Evolutionary conservation across 2,113 vertebrate species (phyloP), one percentile per base, ranked within the genome.

Genomic region (Cygnus buccinator): DNA sequence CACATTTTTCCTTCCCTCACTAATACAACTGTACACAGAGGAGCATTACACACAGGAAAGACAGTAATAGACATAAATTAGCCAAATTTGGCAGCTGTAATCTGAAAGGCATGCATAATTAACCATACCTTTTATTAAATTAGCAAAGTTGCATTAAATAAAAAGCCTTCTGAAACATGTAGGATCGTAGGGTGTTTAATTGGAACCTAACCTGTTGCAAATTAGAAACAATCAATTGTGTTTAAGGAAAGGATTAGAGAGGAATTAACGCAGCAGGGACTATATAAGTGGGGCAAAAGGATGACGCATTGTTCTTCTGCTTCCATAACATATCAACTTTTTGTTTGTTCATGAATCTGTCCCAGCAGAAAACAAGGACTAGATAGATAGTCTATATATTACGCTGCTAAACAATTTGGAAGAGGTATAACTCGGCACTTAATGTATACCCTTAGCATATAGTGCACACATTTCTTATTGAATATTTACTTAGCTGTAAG

Each of bases 191-290:
- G 79, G 11, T 58, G 58, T 79, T 93, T 92, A 93, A 84, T 11
- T 77, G 54, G 37, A 84, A 82, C 18, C 13, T 70, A 87, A 92
- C 71, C 80, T 84, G 70, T 44, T 5, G 3, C 43, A 95, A 93
- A 87, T 61, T 55, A 94, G 62, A 87, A 68, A 75, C 43, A 87
- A 84, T 52, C 73, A 93, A 52, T 28, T 43, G 62, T 73, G 66
- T 87, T 87, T 91, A 73, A 94, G 78, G 59, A 87, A 92, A 28
- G 43, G 54, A 82, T 96, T 89, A 95, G n/a, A 91, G 48, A 35
- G 31, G 89, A 84, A 96, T 93, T 92, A 93, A 82, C 84, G 62
- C 66, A 96, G 77, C 66, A 66, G 62, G 41, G 41, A 61, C 84
- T 85, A 35, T 15, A 33, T 89, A 91, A 96, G 70, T 35, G 93